These are phyloP conservation scores for Diploptera punctata DNA, from an alignment of 2,888 invertebrate species.

Conservation along the genomic window DNA sequence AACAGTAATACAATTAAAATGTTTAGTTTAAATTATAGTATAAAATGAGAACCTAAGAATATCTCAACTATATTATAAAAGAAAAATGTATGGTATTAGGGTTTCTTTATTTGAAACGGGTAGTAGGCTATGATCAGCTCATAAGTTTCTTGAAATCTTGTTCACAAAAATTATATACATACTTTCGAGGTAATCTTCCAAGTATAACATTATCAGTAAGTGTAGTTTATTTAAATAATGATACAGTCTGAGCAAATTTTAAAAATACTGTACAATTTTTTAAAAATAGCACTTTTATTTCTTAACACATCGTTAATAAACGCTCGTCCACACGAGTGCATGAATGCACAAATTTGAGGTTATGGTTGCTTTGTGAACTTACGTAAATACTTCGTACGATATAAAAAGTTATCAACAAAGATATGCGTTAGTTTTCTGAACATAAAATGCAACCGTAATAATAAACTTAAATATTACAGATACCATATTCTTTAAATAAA, in stretches of 20 bases:
- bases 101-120: neutral
- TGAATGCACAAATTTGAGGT: neutral
- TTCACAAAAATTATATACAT: slow-evolving; percentile 59
- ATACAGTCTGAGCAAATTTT: neutral
- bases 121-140: slow-evolving; percentile 24
- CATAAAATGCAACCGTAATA: no score
- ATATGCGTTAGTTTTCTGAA: no score
- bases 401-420: no score
- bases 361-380: neutral
- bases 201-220: slow-evolving; percentile 80
- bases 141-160: neutral
- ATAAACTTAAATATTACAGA: no score
- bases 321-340: neutral
- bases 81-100: no score
- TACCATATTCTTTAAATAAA: no score
- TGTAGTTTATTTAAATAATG: neutral
- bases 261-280: neutral
- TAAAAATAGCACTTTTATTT: neutral
- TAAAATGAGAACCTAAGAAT: no score
- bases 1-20: no score
- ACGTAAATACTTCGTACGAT: no score
- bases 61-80: no score
- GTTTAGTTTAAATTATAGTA: no score
- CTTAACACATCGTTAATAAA: neutral
- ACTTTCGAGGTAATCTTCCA: slow-evolving; percentile 99